Conservation (phyloP, 2,797 vertebrate species). For the Eospalax fontanierii region DNA sequence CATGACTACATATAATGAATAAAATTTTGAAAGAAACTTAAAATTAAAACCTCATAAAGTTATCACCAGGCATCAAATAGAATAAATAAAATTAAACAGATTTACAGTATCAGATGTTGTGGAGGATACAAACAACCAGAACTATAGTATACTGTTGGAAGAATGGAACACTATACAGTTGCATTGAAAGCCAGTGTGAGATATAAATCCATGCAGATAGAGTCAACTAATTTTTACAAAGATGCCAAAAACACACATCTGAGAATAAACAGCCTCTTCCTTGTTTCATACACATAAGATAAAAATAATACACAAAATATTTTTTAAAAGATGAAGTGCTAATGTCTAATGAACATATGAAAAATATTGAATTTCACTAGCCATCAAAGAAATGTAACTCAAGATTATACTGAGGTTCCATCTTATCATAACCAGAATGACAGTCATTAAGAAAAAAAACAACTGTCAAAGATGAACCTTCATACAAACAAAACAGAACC, state of each 20-base stretch:
- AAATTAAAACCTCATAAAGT: constrained; percentile 52
- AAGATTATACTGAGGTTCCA: neutral
- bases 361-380: neutral
- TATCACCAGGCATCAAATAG: constrained; percentile 6
- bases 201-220: neutral
- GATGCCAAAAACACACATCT: neutral
- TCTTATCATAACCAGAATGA: neutral
- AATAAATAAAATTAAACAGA: constrained; percentile 49
- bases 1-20: neutral
- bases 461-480: neutral
- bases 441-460: neutral
- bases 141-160: neutral
- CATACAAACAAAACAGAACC: neutral
- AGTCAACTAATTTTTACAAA: neutral
- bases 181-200: neutral
- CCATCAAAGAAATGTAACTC: neutral
- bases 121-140: constrained; percentile 16
- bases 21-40: neutral
- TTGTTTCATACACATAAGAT: no score
- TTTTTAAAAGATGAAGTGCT: neutral
- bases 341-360: neutral
- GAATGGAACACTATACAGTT: neutral
- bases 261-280: neutral
- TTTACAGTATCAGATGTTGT: neutral
- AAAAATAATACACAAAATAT: neutral